Percentiles rank a stretch among this genome's conserved stretches.
phyloP scores from a whole-genome alignment of 2,113 vertebrate species.

The Thryonomys swinderianus region DNA sequence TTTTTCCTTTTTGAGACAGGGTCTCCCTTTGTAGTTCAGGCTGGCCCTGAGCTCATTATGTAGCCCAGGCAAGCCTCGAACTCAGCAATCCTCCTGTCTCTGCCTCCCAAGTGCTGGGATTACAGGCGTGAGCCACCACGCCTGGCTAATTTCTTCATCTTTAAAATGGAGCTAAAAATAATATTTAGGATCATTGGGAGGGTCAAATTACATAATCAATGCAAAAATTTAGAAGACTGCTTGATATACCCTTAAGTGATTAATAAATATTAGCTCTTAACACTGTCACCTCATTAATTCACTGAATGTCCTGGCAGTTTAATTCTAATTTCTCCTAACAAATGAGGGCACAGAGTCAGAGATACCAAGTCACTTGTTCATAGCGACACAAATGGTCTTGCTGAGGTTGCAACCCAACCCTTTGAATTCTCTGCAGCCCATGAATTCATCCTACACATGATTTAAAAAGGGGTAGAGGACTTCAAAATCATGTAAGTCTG shows the following conservation, averaged over 20 bases:
- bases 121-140: no score
- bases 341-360: conserved; percentile 9
- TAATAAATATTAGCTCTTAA: conserved; percentile 19
- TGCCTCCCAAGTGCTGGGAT: no score
- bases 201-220: neutral
- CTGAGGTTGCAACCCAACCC: neutral
- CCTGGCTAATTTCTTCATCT: no score
- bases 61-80: no score
- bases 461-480: neutral
- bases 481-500: neutral
- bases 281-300: neutral
- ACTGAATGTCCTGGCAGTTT: neutral
- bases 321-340: neutral
- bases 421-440: neutral
- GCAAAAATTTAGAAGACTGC: conserved; percentile 4
- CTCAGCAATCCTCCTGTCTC: no score
- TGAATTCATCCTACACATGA: neutral
- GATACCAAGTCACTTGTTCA: neutral
- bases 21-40: no score
- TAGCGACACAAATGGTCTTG: neutral
- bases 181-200: neutral
- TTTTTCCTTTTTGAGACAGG: no score
- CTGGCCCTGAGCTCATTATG: no score
- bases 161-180: neutral
- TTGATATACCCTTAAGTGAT: neutral